Evolutionary conservation across 2,113 vertebrate species (phyloP), one percentile per base, ranked within the genome.

Genomic region (Candoia aspera): DNA sequence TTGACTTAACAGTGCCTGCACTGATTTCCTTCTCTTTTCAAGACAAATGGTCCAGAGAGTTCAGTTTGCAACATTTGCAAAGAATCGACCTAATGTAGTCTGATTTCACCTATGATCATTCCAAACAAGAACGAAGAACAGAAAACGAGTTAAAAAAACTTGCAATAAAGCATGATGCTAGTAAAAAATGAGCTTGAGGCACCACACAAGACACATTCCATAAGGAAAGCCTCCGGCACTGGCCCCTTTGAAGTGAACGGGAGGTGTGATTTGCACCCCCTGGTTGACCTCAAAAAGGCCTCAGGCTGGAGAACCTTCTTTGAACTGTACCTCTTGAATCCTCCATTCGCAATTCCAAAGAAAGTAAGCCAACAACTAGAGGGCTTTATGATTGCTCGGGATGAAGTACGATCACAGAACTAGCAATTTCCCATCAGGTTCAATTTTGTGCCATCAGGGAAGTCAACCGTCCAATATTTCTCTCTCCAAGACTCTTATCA

Each of bases 401-500:
- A 86, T 62, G 86, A 86, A 87, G 33, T 2, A 19, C 60, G 10
- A 23, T 93, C 26, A 90, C 33, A 91, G 89, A 83, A 92, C 49
- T 4, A 62, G 90, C 57, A 91, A 29, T 46, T 79, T 54, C 0
- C 73, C 17, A 6, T 23, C 15, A 8, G 29, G 19, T n/a, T 84
- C 42, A 17, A 23, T 46, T 37, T 10, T 49, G 29, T 29, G 17
- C 54, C 86, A 37, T 59, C 29, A 33, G 60, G 88, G 92, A 64
- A 64, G 84, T 49, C 62, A 0, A 0, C 91, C 37, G 60, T 58
- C 91, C 60, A 84, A 62, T 53, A 23, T 11, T 62, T 29, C 62
- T 49, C 60, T 24, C 89, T 60, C 8, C 21, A 26, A 85, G 55
- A 73, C 93, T 91, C 96, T 90, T 53, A 89, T 94, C 55, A 96